These are phyloP conservation scores for Aphidius colemani DNA, from an alignment of 2,888 invertebrate genomes.

Conservation along the genomic window DNA sequence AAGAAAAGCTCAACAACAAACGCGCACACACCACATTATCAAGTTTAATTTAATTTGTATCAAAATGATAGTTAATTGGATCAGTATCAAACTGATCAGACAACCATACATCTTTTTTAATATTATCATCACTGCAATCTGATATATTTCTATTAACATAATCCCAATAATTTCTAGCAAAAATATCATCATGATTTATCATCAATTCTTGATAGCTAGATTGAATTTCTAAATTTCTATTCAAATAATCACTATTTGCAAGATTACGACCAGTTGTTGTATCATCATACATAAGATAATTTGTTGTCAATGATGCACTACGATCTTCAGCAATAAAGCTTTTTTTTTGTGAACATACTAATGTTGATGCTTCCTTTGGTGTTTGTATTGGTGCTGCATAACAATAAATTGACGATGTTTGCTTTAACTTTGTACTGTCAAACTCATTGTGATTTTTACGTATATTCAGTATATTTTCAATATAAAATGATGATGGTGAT, in stretches of 20 bases:
- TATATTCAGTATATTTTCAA: constrained; percentile 47
- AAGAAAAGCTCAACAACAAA: too few relatives aligned
- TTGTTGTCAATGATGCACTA: constrained; percentile 45
- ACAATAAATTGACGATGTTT: constrained; percentile 52
- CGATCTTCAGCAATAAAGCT: constrained; percentile 42
- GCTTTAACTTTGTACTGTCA: constrained; percentile 46
- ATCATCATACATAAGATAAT: constrained; percentile 47
- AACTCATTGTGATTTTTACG: constrained; percentile 26
- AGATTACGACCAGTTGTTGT: constrained; percentile 42
- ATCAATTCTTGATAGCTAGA: too few relatives aligned
- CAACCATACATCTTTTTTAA: too few relatives aligned
- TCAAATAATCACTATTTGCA: constrained; percentile 30
- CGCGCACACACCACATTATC: too few relatives aligned
- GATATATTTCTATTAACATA: too few relatives aligned
- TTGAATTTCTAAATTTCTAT: too few relatives aligned
- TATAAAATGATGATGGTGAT: constrained; percentile 7
- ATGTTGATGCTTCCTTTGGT: constrained; percentile 30
- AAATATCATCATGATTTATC: too few relatives aligned
- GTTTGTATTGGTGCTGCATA: constrained; percentile 50
- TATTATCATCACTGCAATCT: too few relatives aligned
- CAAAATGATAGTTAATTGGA: too few relatives aligned
- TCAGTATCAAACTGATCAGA: too few relatives aligned
- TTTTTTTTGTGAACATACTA: constrained; percentile 39
- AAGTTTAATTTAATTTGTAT: too few relatives aligned
- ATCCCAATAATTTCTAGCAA: too few relatives aligned